Percentiles rank a stretch among this genome's conserved stretches.
phyloP scores from a whole-genome alignment of 1,140 invertebrate genomes.

The Eriosoma lanigerum region DNA sequence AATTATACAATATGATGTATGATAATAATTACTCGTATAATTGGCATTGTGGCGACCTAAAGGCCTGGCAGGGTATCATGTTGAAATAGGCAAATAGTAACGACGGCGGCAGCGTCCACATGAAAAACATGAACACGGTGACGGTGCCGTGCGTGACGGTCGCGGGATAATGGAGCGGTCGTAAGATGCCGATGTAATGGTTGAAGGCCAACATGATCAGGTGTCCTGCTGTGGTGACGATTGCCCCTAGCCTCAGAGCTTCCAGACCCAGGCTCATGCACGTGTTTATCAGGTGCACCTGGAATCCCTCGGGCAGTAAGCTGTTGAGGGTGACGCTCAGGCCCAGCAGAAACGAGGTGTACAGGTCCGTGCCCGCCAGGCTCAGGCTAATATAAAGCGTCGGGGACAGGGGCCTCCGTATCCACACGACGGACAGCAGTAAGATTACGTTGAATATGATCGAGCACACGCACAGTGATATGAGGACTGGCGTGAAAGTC shows the following conservation, averaged over 20 bases:
- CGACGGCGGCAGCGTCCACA: slow-evolving; percentile 63
- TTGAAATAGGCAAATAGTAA: slow-evolving; percentile 63
- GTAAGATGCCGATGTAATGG: slow-evolving; percentile 68
- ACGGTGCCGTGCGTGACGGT: slow-evolving; percentile 62
- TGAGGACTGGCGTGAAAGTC: slow-evolving; percentile 55
- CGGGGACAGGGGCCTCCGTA: slow-evolving; percentile 62
- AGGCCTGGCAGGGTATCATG: slow-evolving; percentile 59
- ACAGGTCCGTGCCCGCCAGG: slow-evolving; percentile 65
- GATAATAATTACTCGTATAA: slow-evolving; percentile 22
- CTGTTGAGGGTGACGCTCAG: slow-evolving; percentile 63
- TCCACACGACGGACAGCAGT: slow-evolving; percentile 62
- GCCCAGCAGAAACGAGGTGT: slow-evolving; percentile 61
- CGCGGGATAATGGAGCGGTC: slow-evolving; percentile 66
- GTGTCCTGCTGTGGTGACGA: slow-evolving; percentile 67
- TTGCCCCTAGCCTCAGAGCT: slow-evolving; percentile 62
- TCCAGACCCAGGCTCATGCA: slow-evolving; percentile 60
- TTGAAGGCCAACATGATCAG: slow-evolving; percentile 69
- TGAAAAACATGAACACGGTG: slow-evolving; percentile 59
- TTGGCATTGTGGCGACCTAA: slow-evolving; percentile 55
- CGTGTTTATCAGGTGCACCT: slow-evolving; percentile 45
- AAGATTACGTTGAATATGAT: slow-evolving; percentile 62
- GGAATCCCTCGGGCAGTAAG: slow-evolving; percentile 56
- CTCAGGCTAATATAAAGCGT: slow-evolving; percentile 66
- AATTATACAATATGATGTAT: too few species aligned
- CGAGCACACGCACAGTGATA: slow-evolving; percentile 61